Conservation (phyloP, 2,113 vertebrate genomes). For the Lagopus leucura region DNA sequence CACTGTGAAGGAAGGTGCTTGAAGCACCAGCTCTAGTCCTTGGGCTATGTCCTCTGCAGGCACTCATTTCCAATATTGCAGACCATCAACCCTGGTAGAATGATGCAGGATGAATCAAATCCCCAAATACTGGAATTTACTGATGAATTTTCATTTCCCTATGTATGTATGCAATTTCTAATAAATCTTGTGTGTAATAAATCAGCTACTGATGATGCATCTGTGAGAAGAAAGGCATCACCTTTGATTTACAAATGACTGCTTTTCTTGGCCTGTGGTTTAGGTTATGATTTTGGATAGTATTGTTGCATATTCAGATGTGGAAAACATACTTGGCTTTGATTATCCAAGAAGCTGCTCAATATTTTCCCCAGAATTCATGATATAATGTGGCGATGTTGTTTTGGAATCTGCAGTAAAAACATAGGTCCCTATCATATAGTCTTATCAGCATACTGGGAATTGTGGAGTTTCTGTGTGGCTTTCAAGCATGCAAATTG, state of each 20-base stretch:
- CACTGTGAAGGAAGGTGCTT: not conserved
- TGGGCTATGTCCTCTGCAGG: not conserved
- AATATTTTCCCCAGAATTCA: not conserved
- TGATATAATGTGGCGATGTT: not conserved
- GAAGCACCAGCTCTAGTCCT: not conserved
- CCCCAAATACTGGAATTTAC: not conserved
- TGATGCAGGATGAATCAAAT: not conserved
- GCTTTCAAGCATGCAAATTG: not conserved
- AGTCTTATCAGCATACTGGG: not conserved
- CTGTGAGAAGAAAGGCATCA: not conserved
- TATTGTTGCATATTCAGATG: not conserved
- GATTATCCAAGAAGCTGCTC: not conserved
- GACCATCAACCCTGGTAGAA: not conserved
- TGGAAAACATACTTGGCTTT: not conserved
- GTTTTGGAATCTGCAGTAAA: not conserved
- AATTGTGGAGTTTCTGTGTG: not conserved
- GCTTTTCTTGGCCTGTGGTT: not conserved
- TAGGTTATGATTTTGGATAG: not conserved
- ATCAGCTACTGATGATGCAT: fast-evolving
- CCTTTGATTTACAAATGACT: not conserved
- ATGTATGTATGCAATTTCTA: too few relatives aligned
- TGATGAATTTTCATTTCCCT: not conserved
- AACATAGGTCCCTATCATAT: not conserved
- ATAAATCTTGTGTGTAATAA: not conserved
- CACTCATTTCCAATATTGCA: not conserved